Percentiles rank a stretch among this genome's conserved stretches.
Evolutionary conservation across 2,113 vertebrate genomes (phyloP).

Genomic region (Fulica atra): DNA sequence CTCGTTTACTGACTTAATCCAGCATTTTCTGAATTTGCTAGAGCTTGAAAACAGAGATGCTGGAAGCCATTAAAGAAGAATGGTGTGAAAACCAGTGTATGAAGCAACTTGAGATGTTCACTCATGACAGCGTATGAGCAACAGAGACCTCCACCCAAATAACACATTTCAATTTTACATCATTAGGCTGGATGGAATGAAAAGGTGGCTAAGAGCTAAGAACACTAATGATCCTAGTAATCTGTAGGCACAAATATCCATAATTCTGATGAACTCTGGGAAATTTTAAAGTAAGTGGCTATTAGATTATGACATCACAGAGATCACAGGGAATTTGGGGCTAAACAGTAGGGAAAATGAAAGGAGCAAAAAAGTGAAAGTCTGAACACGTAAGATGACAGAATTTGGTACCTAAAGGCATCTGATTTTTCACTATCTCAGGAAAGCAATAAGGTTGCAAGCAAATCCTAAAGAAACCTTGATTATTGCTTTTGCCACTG

Average conservation of each 20-base stretch:
- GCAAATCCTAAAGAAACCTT: background rate
- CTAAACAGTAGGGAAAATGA: background rate
- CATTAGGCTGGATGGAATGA: background rate
- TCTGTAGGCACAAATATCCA: background rate
- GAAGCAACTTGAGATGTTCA: slow-evolving; percentile 17
- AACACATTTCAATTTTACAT: background rate
- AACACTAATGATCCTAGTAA: background rate
- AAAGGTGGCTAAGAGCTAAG: background rate
- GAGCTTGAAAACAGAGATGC: background rate
- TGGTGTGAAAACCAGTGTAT: slow-evolving; percentile 5
- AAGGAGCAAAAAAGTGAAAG: background rate
- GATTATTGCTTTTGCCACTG: slow-evolving; percentile 8
- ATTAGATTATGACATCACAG: background rate
- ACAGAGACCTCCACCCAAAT: slow-evolving; percentile 9
- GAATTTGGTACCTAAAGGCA: background rate
- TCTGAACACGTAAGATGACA: background rate
- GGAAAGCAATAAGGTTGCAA: background rate
- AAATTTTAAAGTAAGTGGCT: background rate
- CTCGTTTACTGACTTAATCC: background rate
- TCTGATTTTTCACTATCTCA: background rate
- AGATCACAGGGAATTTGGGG: background rate
- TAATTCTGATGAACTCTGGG: background rate
- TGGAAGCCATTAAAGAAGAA: slow-evolving; percentile 38
- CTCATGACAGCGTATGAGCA: background rate
- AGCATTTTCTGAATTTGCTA: background rate